Conservation (phyloP, 2,797 vertebrate genomes). For the Labroides dimidiatus region DNA sequence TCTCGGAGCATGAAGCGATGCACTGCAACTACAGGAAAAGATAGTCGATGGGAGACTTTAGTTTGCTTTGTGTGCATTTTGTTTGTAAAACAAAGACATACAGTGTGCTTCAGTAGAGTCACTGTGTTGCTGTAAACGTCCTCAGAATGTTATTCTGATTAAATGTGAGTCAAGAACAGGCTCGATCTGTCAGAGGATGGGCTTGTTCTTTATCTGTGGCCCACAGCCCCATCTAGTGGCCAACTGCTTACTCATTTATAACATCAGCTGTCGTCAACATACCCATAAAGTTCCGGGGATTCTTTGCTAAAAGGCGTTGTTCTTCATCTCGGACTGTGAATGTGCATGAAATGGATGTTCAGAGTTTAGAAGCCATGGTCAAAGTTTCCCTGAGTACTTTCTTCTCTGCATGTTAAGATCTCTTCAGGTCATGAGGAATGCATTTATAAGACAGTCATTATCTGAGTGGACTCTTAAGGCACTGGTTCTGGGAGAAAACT, state of each 20-base stretch:
- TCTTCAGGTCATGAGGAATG: conserved; percentile 36
- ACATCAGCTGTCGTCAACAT: not conserved
- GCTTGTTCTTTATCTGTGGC: not conserved
- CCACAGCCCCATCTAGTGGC: conserved; percentile 49
- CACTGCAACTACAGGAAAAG: conserved; percentile 5
- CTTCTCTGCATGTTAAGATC: conserved; percentile 51
- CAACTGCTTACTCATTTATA: not conserved
- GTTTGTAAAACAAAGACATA: not conserved
- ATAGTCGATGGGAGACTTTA: conserved; percentile 4
- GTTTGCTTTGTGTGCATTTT: not conserved
- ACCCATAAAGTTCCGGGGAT: not conserved
- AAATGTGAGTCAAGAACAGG: not conserved
- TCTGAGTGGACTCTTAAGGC: conserved; percentile 29
- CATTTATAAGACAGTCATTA: not conserved
- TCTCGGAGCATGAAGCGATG: conserved; percentile 50
- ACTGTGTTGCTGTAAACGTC: not conserved
- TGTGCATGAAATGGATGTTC: conserved; percentile 52
- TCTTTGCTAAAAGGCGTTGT: not conserved
- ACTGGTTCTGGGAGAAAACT: conserved; percentile 52
- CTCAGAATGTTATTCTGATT: not conserved
- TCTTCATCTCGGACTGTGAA: conserved; percentile 10
- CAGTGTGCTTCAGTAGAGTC: not conserved
- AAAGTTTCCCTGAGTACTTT: conserved; percentile 3
- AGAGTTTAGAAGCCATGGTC: not conserved
- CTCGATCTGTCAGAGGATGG: conserved; percentile 4